Percentiles rank a stretch among this genome's conserved stretches.
Conservation (phyloP, 2,888 invertebrate species). For the Exocentrus adspersus region DNA sequence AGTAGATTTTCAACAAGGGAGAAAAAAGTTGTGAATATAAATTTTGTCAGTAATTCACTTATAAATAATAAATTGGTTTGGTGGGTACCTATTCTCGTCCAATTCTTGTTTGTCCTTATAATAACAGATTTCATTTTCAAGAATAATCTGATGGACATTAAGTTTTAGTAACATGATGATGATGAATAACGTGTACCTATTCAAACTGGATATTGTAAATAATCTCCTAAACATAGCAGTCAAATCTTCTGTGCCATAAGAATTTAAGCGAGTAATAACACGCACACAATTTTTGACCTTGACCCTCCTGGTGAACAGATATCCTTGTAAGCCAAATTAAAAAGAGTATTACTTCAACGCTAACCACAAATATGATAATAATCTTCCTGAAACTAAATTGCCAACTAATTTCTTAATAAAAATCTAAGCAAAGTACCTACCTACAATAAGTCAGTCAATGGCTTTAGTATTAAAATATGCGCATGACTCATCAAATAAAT, state of each 20-base stretch:
- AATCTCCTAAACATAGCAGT: neutral
- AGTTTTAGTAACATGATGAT: too few species aligned
- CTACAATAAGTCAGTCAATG: conserved; percentile 27
- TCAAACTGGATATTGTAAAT: neutral
- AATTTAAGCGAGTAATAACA: conserved; percentile 4
- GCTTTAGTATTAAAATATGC: conserved; percentile 30
- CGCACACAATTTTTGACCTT: neutral
- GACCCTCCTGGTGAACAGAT: conserved; percentile 10
- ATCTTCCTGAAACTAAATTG: conserved; percentile 26
- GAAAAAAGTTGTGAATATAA: too few species aligned
- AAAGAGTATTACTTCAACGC: conserved; percentile 9
- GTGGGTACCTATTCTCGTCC: too few species aligned
- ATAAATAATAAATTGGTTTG: too few species aligned
- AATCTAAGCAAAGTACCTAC: conserved; percentile 26
- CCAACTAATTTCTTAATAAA: conserved; percentile 17
- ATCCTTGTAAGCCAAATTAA: conserved; percentile 17
- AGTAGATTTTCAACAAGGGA: too few species aligned
- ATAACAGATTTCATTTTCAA: too few species aligned
- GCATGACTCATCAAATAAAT: conserved; percentile 34
- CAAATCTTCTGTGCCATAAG: neutral
- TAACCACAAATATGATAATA: conserved; percentile 27
- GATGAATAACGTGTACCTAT: too few species aligned
- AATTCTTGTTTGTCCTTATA: too few species aligned
- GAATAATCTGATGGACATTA: too few species aligned
- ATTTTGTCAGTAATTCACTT: too few species aligned